phyloP scores from a whole-genome alignment of 2,113 vertebrate genomes.

The Indicator indicator region DNA sequence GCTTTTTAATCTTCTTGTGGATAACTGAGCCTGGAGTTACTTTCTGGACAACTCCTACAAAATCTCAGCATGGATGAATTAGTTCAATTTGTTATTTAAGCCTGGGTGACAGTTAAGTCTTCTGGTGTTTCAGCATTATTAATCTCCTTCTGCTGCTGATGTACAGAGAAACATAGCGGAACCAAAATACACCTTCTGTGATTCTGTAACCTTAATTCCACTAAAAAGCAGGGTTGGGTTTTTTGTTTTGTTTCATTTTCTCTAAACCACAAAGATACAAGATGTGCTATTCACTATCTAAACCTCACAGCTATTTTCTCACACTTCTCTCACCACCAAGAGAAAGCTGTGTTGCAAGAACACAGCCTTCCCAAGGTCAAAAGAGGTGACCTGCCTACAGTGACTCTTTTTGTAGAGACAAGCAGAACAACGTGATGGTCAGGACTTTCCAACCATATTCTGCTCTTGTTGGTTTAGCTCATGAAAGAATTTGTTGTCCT shows the following conservation, averaged over 20 bases:
- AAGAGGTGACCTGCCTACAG: not conserved
- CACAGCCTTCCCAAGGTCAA: constrained; percentile 15
- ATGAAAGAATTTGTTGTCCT: not conserved
- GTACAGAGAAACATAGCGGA: not conserved
- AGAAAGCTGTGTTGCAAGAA: constrained; percentile 50
- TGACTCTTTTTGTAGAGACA: not conserved
- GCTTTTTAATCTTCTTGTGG: not conserved
- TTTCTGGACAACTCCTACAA: not conserved
- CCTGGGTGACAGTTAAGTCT: not conserved
- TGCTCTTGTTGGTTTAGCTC: not conserved
- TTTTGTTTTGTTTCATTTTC: not conserved
- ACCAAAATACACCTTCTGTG: not conserved
- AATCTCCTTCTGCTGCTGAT: not conserved
- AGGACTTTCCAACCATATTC: not conserved
- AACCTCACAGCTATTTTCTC: constrained; percentile 1
- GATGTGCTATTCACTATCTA: not conserved
- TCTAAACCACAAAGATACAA: not conserved
- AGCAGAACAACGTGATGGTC: not conserved
- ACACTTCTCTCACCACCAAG: not conserved
- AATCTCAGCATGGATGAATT: not conserved
- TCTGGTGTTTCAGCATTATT: not conserved
- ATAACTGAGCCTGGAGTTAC: not conserved
- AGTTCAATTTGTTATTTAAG: not conserved
- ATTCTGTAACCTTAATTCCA: not conserved
- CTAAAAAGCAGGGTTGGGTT: not conserved